Conservation (phyloP, 2,888 invertebrate genomes). For the Chironomus tentans region DNA sequence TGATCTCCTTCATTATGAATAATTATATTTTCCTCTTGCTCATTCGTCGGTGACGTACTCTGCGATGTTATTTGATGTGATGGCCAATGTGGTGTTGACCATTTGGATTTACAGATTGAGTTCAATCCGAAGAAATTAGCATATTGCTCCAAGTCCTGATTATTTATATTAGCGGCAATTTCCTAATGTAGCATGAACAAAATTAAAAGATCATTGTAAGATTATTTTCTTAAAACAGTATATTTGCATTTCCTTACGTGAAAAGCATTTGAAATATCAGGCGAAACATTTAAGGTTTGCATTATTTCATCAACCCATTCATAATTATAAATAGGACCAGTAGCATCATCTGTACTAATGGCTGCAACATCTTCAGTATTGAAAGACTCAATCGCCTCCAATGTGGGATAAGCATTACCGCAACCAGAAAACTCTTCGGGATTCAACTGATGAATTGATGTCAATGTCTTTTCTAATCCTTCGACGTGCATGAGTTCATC, state of each 20-base stretch:
- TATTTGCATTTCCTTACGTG: conserved; percentile 35
- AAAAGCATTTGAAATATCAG: conserved; percentile 35
- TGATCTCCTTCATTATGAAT: neutral
- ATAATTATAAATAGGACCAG: conserved; percentile 36
- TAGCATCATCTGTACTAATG: conserved; percentile 32
- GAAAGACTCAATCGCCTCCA: conserved; percentile 37
- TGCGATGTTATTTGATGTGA: conserved; percentile 28
- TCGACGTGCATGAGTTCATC: neutral
- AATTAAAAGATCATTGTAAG: neutral
- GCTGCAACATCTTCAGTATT: conserved; percentile 33
- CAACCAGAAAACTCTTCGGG: conserved; percentile 1
- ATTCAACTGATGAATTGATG: neutral
- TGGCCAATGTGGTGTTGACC: conserved; percentile 38
- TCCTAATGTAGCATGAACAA: conserved; percentile 33
- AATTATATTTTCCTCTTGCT: conserved; percentile 13
- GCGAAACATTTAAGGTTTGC: conserved; percentile 37
- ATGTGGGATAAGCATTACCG: conserved; percentile 37
- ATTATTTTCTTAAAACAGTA: too few species aligned
- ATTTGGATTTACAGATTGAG: conserved; percentile 41
- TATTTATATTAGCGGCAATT: conserved; percentile 40
- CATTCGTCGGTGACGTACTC: conserved; percentile 12
- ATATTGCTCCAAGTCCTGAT: conserved; percentile 40
- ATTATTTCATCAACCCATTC: conserved; percentile 38
- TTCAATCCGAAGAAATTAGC: conserved; percentile 36
- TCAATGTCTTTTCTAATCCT: conserved; percentile 12